Conservation (phyloP, 2,888 invertebrate species). For the Heteromyza rotundicornis region DNA sequence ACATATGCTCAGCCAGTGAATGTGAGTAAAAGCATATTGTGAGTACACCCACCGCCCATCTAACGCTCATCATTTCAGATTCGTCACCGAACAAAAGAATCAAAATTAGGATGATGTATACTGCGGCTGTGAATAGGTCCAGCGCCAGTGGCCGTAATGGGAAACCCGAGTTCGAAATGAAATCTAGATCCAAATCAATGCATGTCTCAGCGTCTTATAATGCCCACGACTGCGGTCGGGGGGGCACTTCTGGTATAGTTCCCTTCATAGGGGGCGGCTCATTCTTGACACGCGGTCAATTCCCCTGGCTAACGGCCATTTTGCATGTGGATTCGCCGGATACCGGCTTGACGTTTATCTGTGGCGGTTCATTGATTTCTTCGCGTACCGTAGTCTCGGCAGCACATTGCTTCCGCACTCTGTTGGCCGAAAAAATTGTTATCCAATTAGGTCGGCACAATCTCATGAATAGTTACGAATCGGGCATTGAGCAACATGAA, state of each 20-base stretch:
- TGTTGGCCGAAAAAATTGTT: constrained; percentile 34
- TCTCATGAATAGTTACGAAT: constrained; percentile 40
- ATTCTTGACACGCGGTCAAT: constrained; percentile 62
- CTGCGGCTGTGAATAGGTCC: too few species aligned
- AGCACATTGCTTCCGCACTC: constrained; percentile 59
- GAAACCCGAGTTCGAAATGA: too few species aligned
- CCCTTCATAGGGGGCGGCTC: constrained; percentile 39
- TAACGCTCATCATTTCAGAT: too few species aligned
- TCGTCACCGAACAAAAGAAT: too few species aligned
- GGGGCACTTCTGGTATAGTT: constrained; percentile 30
- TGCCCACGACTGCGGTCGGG: constrained; percentile 33
- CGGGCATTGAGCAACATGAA: constrained; percentile 24
- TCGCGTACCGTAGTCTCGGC: constrained; percentile 51
- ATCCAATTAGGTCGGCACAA: constrained; percentile 61
- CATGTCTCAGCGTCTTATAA: too few species aligned
- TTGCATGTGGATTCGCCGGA: constrained; percentile 61
- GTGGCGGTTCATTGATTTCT: constrained; percentile 54
- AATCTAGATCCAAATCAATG: too few species aligned
- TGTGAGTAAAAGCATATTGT: too few species aligned
- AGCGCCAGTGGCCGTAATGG: too few species aligned
- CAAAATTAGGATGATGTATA: too few species aligned
- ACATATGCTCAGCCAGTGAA: constrained; percentile 66
- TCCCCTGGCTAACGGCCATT: constrained; percentile 73
- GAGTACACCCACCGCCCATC: too few species aligned
- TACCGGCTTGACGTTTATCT: constrained; percentile 48